Evolutionary conservation across 1,140 invertebrate genomes (phyloP).

Genomic region (Ditylenchus dipsaci): DNA sequence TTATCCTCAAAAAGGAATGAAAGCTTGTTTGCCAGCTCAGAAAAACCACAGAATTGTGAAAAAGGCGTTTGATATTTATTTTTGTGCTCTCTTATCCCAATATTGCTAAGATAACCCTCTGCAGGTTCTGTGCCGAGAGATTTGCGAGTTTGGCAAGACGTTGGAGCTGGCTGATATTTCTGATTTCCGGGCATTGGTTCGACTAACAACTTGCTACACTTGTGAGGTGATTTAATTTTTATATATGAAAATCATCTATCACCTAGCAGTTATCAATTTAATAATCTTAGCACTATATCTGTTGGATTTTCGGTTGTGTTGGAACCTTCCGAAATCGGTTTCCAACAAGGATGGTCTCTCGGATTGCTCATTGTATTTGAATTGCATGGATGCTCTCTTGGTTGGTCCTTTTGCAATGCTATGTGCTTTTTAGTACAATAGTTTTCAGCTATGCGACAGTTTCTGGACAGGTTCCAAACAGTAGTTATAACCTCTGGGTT

Average conservation of each 20-base stretch:
- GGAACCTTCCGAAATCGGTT: constrained; percentile 45
- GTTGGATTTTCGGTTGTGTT: constrained; percentile 52
- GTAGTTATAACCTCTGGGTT: constrained; percentile 94
- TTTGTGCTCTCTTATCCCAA: no score
- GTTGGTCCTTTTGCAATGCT: no score
- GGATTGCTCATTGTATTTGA: constrained; percentile 83
- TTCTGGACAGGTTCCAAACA: constrained; percentile 91
- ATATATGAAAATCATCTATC: no score
- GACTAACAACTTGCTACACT: constrained; percentile 85
- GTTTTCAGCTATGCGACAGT: constrained; percentile 78
- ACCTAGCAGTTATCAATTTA: neutral
- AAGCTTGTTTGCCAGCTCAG: no score
- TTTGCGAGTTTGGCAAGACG: constrained; percentile 81
- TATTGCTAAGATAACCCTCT: no score
- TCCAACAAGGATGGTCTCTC: constrained; percentile 5
- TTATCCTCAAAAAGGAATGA: no score
- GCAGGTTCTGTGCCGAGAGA: constrained; percentile 82
- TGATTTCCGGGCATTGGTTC: constrained; percentile 78
- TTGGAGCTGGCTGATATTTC: constrained; percentile 85
- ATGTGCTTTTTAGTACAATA: no score
- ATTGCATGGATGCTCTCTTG: constrained; percentile 95
- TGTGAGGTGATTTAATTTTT: constrained; percentile 47
- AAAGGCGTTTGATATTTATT: no score
- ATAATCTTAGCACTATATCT: constrained; percentile 79
- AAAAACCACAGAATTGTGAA: no score